These are phyloP conservation scores for Abrostola tripartita DNA, from an alignment of 2,888 invertebrate genomes.

Conservation along the genomic window DNA sequence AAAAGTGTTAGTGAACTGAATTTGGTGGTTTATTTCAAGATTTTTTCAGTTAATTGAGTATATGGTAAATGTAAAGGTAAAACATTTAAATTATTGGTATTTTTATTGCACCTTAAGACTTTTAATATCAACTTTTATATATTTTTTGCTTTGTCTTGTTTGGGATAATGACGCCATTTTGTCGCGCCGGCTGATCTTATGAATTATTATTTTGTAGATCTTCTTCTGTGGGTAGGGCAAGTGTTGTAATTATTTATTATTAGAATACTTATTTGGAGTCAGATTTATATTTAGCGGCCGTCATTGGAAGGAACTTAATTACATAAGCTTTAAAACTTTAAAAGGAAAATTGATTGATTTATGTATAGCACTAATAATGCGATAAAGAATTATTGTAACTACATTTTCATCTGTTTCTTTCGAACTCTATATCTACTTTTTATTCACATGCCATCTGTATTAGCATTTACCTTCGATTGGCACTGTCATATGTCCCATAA, in stretches of 20 bases:
- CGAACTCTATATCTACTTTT: slow-evolving; percentile 6
- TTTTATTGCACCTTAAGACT: slow-evolving; percentile 7
- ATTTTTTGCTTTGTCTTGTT: slow-evolving; percentile 77
- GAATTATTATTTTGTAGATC: slow-evolving; percentile 77
- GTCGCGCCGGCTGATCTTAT: slow-evolving; percentile 87
- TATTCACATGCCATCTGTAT: slow-evolving; percentile 8
- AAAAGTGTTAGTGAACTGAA: slow-evolving; percentile 77
- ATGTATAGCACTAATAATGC: slow-evolving; percentile 46
- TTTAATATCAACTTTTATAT: slow-evolving; percentile 28
- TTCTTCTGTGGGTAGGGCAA: slow-evolving; percentile 67
- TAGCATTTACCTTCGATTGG: slow-evolving; percentile 6
- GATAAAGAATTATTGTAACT: slow-evolving; percentile 41
- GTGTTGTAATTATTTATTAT: slow-evolving; percentile 61
- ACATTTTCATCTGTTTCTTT: slow-evolving; percentile 23
- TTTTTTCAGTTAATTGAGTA: slow-evolving; percentile 72
- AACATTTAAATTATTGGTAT: slow-evolving; percentile 22
- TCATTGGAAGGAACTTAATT: slow-evolving; percentile 39
- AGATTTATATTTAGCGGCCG: slow-evolving; percentile 46
- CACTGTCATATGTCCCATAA: slow-evolving; percentile 18
- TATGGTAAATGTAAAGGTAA: slow-evolving; percentile 72
- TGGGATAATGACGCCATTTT: slow-evolving; percentile 87
- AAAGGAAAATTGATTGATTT: slow-evolving; percentile 55
- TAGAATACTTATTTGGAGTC: slow-evolving; percentile 48
- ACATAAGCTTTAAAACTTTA: slow-evolving; percentile 52
- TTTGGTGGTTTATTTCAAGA: slow-evolving; percentile 76